Base-by-base conservation (phyloP, 2,797 vertebrate species). In the Platalea minor region DNA sequence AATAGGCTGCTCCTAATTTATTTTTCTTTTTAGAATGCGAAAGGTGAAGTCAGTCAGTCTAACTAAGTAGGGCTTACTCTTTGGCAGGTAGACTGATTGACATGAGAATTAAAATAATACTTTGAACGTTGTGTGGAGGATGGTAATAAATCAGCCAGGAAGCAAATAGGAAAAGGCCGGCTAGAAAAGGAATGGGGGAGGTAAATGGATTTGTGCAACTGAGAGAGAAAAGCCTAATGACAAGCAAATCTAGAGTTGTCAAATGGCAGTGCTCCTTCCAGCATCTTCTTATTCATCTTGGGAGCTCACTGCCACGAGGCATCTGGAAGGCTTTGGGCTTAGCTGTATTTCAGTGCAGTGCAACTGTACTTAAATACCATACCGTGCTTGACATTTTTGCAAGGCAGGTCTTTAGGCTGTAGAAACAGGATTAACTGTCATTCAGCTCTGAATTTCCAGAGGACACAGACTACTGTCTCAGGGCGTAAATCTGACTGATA, bases 141-240 rank as follows among this genome's bases (percentile, higher is more conserved):
- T 53, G 79, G 81, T 67, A 78, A 57, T 91, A 92, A 86, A 93
- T 93, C 85, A 88, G 29, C 46, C 79, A 53, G 94, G 89, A 91
- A 92, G 81, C 70, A 95, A 93, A 91, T 16, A 80, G 92, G 88
- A 92, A 95, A 83, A 37, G 41, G 35, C 65, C 6, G 21, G 6
- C 73, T 92, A 35, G 86, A 60, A 63, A 79, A 73, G 68, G 72
- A 57, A 76, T 60, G 92, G 63, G 65, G 89, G 77, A 93, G 87
- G 82, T 21, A 91, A 92, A 86, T 90, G 85, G 76, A 6, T 88
- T 78, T 91, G 76, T 92, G 91, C 82, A 78, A 28, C n/a, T 26
- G 16, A 31, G 85, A 13, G 63, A 80, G 81, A 92, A 89, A 89
- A 92, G 79, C 76, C 85, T 84, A 77, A 84, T 88, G 87, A 79